Conservation (phyloP, 1,140 invertebrate genomes). For the silkworm (Bombyx mori) region ASM3026992v2 NC_085109.1:14238001-14238500, state of each 20-base stretch:
- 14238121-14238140: constrained; percentile 59
- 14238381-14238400: constrained; percentile 66
- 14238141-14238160: constrained; percentile 56
- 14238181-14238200: constrained; percentile 42
- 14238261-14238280: constrained; percentile 44
- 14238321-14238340: constrained; percentile 53
- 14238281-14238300: constrained; percentile 48
- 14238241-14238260: constrained; percentile 50
- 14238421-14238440: constrained; percentile 63
- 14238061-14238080: constrained; percentile 68
- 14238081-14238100: constrained; percentile 62
- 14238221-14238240: constrained; percentile 60
- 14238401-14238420: constrained; percentile 57
- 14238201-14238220: constrained; percentile 58
- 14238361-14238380: constrained; percentile 67
- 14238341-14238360: constrained; percentile 60
- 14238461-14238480: constrained; percentile 57
- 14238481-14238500: constrained; percentile 62
- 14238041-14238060: constrained; percentile 76
- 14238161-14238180: constrained; percentile 47
- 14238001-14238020: constrained; percentile 72
- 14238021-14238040: constrained; percentile 73
- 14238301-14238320: constrained; percentile 50
- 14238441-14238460: constrained; percentile 49
- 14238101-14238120: constrained; percentile 61